Conservation (phyloP, 2,888 invertebrate genomes). For the Pyrochroa serraticornis region DNA sequence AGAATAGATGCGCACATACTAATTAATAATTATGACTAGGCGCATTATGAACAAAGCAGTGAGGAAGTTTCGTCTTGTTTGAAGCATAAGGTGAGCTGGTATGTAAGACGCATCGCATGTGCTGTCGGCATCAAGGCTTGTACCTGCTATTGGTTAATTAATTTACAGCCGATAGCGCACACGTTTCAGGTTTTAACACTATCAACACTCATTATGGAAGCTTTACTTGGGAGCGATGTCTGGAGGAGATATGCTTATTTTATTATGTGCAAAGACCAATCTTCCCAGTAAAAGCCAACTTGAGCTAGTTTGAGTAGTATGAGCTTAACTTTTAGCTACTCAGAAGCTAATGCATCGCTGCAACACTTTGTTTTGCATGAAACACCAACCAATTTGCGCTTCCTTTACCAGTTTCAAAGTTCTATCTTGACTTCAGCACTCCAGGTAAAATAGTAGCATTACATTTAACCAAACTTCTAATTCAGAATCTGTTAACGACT, state of each 20-base stretch:
- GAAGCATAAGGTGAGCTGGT: conserved; percentile 11
- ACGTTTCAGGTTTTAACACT: conserved; percentile 45
- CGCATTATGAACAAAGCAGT: conserved; percentile 20
- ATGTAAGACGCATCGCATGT: conserved; percentile 37
- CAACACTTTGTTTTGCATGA: conserved; percentile 14
- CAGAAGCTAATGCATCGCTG: conserved; percentile 19
- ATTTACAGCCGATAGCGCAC: conserved; percentile 46
- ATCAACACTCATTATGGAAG: conserved; percentile 45
- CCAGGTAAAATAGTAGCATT: not conserved
- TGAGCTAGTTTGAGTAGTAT: conserved; percentile 10
- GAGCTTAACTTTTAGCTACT: conserved; percentile 20
- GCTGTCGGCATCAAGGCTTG: conserved; percentile 35
- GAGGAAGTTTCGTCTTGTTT: conserved; percentile 4
- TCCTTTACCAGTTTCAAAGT: too few relatives aligned
- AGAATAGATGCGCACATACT: not conserved
- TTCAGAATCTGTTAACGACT: not conserved
- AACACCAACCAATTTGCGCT: not conserved
- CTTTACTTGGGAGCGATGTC: conserved; percentile 38
- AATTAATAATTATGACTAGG: conserved; percentile 21
- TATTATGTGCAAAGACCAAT: conserved; percentile 30
- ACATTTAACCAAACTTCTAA: too few relatives aligned
- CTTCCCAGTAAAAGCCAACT: conserved; percentile 16
- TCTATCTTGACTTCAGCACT: not conserved
- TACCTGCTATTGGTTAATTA: conserved; percentile 46
- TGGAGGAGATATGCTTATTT: conserved; percentile 34